These are phyloP conservation scores for Hyles vespertilio DNA, from an alignment of 1,140 invertebrate genomes.

Conservation along the genomic window DNA sequence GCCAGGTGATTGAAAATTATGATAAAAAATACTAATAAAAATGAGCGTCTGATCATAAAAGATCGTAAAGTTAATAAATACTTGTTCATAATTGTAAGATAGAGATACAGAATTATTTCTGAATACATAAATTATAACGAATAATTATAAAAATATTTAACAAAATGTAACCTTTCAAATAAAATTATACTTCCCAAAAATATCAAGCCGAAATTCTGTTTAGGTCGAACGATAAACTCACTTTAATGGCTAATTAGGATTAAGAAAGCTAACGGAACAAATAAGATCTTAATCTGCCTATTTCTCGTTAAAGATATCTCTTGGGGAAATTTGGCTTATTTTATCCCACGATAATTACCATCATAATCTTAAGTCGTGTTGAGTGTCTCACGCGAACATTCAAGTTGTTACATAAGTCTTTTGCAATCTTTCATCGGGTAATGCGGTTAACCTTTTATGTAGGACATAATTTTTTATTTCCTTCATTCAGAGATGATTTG, in stretches of 20 bases:
- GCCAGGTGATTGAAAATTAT: too few species aligned
- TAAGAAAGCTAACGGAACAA: constrained; percentile 28
- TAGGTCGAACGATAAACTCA: constrained; percentile 15
- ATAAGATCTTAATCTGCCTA: constrained; percentile 30
- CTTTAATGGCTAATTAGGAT: constrained; percentile 29
- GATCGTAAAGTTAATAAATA: too few species aligned
- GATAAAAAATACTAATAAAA: too few species aligned
- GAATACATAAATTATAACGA: too few species aligned
- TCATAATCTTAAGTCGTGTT: constrained; percentile 17
- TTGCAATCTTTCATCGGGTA: neutral
- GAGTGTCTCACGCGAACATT: neutral
- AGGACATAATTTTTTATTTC: too few species aligned
- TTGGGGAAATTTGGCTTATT: constrained; percentile 17
- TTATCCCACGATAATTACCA: constrained; percentile 24
- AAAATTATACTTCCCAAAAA: too few species aligned
- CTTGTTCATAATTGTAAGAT: too few species aligned
- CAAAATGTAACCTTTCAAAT: neutral
- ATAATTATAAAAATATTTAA: too few species aligned
- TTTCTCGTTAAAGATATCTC: constrained; percentile 18
- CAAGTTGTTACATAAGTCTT: neutral
- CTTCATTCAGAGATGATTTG: too few species aligned
- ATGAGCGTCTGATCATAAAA: too few species aligned
- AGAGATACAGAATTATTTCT: too few species aligned
- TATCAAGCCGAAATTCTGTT: constrained; percentile 11
- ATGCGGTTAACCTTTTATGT: neutral